Evolutionary conservation across 2,113 vertebrate species (phyloP), one percentile per base, ranked within the genome.

Genomic region (Hippocampus guttulatus): DNA sequence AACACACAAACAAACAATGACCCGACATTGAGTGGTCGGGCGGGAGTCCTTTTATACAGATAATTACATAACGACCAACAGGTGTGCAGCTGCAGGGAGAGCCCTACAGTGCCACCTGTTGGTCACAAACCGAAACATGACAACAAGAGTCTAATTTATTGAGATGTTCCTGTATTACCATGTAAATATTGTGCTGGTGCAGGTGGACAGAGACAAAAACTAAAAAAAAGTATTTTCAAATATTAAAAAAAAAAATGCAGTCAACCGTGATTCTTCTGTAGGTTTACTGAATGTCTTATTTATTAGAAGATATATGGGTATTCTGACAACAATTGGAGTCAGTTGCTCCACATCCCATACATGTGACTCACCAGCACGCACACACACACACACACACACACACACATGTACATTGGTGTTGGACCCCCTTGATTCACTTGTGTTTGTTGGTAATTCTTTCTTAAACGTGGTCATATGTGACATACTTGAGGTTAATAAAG

Each of bases 401-500:
- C 47, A 75, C 68, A 85, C 61, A 75, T 16, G 23, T 71, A 71
- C 8, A 69, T 72, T 75, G 86, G 87, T 87, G 82, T 89, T 85
- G 67, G 71, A 79, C 81, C 76, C 76, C 69, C 67, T 71, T 54
- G 65, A 84, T 78, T 77, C 71, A 84, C 68, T 81, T 81, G 87
- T 90, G 85, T 85, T 85, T 80, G 82, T 87, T 79, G 77, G 74
- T 82, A 75, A 79, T 68, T 85, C 66, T 85, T 84, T 86, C 76
- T 76, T 88, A 88, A 84, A 80, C 91, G 91, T 93, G 75, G 74
- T 88, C 77, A 79, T 89, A 79, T 91, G 90, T 91, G 88, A 89
- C 71, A 83, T 85, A 79, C 64, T 68, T 89, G 85, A 90, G 80
- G 75, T 92, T 69, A 93, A 93, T 93, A 93, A 92, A 93, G 91